Percentiles rank a stretch among this genome's conserved stretches.
Conservation (phyloP, 2,113 vertebrate genomes). For the Delphinapterus leucas region DNA sequence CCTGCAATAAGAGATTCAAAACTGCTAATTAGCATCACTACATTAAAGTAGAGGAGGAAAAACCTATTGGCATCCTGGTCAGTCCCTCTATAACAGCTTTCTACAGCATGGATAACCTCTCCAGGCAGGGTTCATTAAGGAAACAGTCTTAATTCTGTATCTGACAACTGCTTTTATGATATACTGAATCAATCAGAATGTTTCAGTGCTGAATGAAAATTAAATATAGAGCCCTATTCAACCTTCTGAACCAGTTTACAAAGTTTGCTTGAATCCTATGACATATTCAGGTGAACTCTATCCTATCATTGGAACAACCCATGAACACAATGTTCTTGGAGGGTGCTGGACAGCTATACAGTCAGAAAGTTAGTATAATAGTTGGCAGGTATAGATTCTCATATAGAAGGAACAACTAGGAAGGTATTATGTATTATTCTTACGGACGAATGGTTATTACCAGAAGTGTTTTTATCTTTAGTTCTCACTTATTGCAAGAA, state of each 20-base stretch:
- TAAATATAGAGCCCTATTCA: not conserved
- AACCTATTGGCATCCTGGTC: slow-evolving; percentile 15
- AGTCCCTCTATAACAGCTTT: not conserved
- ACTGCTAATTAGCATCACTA: slow-evolving; percentile 32
- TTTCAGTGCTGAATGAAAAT: slow-evolving; percentile 10
- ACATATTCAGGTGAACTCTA: not conserved
- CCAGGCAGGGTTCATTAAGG: not conserved
- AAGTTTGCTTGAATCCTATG: not conserved
- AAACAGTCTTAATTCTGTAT: not conserved
- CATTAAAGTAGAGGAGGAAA: slow-evolving; percentile 23
- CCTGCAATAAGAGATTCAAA: not conserved
- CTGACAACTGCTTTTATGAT: not conserved
- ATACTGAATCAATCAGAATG: not conserved
- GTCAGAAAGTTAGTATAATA: not conserved
- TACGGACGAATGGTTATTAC: not conserved
- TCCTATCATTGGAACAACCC: not conserved
- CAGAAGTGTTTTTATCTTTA: not conserved
- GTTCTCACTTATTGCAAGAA: slow-evolving; percentile 18
- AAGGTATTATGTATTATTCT: not conserved
- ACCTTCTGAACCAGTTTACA: not conserved
- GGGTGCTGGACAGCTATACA: not conserved
- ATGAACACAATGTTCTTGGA: not conserved
- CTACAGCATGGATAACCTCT: not conserved
- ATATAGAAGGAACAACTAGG: not conserved
- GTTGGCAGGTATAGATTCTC: not conserved